Conservation (phyloP, 37 sponge, comb jelly and placozoan species). For the Haliclona indistincta region DNA sequence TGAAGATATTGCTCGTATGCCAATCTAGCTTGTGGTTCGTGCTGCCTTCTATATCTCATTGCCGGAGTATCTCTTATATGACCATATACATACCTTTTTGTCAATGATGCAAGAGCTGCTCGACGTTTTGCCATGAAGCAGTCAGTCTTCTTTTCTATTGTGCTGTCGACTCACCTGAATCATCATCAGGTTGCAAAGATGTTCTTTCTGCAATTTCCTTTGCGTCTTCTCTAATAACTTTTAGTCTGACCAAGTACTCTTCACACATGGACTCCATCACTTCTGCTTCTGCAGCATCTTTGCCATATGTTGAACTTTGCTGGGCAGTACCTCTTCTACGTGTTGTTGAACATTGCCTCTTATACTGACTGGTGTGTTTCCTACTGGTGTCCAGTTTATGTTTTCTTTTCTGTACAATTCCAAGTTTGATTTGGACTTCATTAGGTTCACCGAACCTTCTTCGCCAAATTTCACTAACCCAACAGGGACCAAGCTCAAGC, state of each 20-base stretch:
- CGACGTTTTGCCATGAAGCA: neutral
- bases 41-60: neutral
- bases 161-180: neutral
- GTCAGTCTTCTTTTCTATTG: neutral
- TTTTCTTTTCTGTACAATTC: neutral
- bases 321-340: neutral
- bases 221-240: neutral
- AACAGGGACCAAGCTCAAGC: neutral
- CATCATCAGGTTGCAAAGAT: neutral
- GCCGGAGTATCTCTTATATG: neutral
- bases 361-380: neutral
- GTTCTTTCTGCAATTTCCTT: neutral
- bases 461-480: neutral
- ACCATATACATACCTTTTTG: neutral
- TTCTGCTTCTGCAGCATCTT: neutral
- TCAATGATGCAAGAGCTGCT: neutral
- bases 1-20: too few species aligned
- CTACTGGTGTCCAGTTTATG: neutral
- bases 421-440: neutral
- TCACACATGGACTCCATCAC: neutral
- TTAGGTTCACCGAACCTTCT: neutral
- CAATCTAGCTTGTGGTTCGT: too few species aligned
- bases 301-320: neutral
- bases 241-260: neutral
- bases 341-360: neutral